phyloP scores from a whole-genome alignment of 2,888 invertebrate genomes.

The Coelopa pilipes region DNA sequence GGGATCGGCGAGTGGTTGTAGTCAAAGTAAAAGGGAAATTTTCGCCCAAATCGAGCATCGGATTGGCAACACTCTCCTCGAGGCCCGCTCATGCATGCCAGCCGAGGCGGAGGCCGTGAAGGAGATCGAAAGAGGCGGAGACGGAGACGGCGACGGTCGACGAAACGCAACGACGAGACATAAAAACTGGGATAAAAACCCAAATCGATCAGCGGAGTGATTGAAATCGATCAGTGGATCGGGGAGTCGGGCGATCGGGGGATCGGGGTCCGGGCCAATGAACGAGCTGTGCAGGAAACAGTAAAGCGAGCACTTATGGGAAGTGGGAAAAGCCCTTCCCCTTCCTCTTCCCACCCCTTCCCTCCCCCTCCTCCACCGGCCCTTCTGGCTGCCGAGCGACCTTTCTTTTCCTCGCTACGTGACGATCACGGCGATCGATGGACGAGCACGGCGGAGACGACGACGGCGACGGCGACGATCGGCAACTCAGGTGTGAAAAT shows the following conservation, averaged over 20 bases:
- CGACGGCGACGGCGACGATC: constrained; percentile 16
- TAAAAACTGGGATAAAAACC: constrained; percentile 3
- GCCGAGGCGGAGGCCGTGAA: neutral
- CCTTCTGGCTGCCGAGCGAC: too few relatives aligned
- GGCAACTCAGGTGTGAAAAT: constrained; percentile 43
- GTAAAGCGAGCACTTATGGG: constrained; percentile 26
- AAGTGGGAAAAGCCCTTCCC: constrained; percentile 10
- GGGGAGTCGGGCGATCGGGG: constrained; percentile 7
- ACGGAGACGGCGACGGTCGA: constrained; percentile 7
- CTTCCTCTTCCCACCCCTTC: too few relatives aligned
- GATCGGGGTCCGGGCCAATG: constrained; percentile 7
- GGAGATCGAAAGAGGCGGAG: too few relatives aligned
- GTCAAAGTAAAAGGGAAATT: constrained; percentile 26
- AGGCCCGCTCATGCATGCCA: constrained; percentile 14
- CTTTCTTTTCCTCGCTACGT: too few relatives aligned
- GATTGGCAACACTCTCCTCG: constrained; percentile 25
- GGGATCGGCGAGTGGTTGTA: neutral
- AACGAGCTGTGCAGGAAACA: neutral
- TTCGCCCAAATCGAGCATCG: constrained; percentile 2
- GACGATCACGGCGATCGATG: too few relatives aligned
- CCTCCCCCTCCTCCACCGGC: too few relatives aligned
- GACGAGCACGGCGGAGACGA: too few relatives aligned
- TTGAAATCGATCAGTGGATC: constrained; percentile 32
- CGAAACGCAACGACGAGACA: neutral
- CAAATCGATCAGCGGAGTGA: constrained; percentile 31